Evolutionary conservation across 2,888 invertebrate species (phyloP).

Genomic region (Esperia sulphurella): DNA sequence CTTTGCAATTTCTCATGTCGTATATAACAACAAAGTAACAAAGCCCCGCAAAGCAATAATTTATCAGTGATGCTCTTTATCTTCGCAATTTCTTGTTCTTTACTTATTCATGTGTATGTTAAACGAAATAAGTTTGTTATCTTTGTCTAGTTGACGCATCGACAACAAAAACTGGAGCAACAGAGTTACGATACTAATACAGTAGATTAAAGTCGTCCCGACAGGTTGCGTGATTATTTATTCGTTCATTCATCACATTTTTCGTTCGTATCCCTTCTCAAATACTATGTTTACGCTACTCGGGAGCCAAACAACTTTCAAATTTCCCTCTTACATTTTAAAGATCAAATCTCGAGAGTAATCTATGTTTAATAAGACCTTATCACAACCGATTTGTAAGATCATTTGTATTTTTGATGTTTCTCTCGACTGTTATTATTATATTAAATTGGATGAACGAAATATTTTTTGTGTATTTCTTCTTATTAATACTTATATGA

Average conservation of each 20-base stretch:
- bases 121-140: neutral
- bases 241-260: constrained; percentile 55
- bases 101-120: neutral
- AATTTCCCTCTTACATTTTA: constrained; percentile 19
- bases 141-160: neutral
- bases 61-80: neutral
- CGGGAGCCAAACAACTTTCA: constrained; percentile 23
- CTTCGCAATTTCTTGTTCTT: neutral
- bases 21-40: neutral
- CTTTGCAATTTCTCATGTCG: neutral
- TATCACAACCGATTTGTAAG: constrained; percentile 19
- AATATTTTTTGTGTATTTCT: constrained; percentile 10
- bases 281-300: constrained; percentile 9
- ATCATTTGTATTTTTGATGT: constrained; percentile 25
- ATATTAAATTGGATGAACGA: constrained; percentile 23
- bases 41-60: neutral
- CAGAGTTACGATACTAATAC: constrained; percentile 13
- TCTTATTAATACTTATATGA: no score
- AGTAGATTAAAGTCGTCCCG: constrained; percentile 44
- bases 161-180: constrained; percentile 5
- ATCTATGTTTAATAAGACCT: constrained; percentile 16
- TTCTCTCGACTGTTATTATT: constrained; percentile 21
- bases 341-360: constrained; percentile 20
- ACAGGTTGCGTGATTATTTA: constrained; percentile 45
- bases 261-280: constrained; percentile 31